Conservation (phyloP, 2,888 invertebrate species). For the Lycophotia porphyrea region DNA sequence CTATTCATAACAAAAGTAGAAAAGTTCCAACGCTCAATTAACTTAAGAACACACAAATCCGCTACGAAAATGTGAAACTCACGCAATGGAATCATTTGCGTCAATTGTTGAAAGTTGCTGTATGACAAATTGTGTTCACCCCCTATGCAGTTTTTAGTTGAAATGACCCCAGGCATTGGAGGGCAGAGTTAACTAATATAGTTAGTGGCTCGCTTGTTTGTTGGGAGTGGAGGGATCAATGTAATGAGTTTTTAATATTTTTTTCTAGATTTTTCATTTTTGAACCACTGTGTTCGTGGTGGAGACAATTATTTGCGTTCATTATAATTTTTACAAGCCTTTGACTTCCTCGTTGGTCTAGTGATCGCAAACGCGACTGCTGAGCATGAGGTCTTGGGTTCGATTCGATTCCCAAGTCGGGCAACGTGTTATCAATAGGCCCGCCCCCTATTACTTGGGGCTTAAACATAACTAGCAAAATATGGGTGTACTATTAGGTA, state of each 20-base stretch:
- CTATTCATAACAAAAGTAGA: conserved; percentile 48
- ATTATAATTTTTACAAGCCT: not conserved
- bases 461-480: no score
- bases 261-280: not conserved
- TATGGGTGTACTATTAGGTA: no score
- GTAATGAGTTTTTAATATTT: not conserved
- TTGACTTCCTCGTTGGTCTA: no score
- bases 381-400: no score
- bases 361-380: no score
- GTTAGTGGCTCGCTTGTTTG: conserved; percentile 72
- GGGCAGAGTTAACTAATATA: conserved; percentile 75
- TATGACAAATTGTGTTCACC: conserved; percentile 67
- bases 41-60: conserved; percentile 43
- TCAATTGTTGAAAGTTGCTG: conserved; percentile 51
- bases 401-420: no score
- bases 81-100: conserved; percentile 62
- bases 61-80: conserved; percentile 39
- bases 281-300: not conserved
- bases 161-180: conserved; percentile 51
- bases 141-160: conserved; percentile 72
- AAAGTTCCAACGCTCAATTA: conserved; percentile 58
- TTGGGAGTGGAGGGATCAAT: conserved; percentile 51
- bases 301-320: not conserved
- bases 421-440: no score
- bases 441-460: no score